phyloP scores from a whole-genome alignment of 2,888 invertebrate species.

The Zeuzera pyrina region DNA sequence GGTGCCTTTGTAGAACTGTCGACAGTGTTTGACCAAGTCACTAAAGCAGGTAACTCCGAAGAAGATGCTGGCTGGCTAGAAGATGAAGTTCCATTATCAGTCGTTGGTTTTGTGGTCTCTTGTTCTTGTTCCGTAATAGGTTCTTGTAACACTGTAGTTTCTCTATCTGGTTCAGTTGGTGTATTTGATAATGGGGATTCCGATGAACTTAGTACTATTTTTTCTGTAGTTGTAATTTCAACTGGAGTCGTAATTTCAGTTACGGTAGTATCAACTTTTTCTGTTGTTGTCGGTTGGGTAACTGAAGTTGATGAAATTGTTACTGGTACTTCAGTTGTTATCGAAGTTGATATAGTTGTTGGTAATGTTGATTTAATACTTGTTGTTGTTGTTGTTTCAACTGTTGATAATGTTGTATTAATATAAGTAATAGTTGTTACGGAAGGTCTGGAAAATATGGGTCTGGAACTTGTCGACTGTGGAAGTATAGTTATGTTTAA shows the following conservation, averaged over 20 bases:
- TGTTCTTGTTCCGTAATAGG: constrained; percentile 32
- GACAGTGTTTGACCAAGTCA: constrained; percentile 68
- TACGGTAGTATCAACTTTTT: constrained; percentile 12
- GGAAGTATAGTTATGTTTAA: constrained; percentile 60
- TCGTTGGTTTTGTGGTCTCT: constrained; percentile 29
- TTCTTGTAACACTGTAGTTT: constrained; percentile 19
- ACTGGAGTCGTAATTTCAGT: constrained; percentile 15
- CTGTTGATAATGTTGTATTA: constrained; percentile 33
- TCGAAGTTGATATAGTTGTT: constrained; percentile 18
- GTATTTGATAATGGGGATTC: constrained; percentile 11
- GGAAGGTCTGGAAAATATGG: constrained; percentile 46
- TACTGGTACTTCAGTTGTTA: constrained; percentile 19
- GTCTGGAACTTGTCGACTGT: constrained; percentile 52
- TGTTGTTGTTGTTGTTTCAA: constrained; percentile 20
- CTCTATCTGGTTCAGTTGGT: constrained; percentile 12
- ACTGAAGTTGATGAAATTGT: constrained; percentile 25
- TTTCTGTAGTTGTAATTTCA: constrained; percentile 14
- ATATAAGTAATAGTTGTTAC: constrained; percentile 50
- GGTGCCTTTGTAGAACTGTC: constrained; percentile 40
- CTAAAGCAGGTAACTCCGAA: constrained; percentile 46
- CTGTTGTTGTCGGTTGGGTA: constrained; percentile 11
- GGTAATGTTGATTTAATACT: constrained; percentile 6
- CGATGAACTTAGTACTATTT: constrained; percentile 9
- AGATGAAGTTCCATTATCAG: constrained; percentile 25
- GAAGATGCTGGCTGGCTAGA: constrained; percentile 23